Evolutionary conservation across 2,113 vertebrate species (phyloP), one percentile per base, ranked within the genome.

Genomic region (Triplophysa rosa): DNA sequence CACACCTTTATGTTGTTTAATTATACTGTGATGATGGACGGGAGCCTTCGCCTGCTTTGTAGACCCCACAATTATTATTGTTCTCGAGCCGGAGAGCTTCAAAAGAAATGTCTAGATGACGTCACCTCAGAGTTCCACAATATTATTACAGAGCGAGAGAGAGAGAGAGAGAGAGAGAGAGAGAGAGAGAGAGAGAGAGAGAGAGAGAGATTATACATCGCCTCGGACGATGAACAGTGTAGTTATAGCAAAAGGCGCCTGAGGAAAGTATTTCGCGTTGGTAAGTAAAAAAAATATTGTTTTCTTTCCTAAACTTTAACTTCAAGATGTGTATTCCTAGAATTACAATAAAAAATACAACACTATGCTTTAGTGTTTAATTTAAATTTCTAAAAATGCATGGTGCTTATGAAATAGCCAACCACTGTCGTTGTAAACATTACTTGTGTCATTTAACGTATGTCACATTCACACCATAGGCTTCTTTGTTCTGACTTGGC

Each of bases 71-170:
- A 74, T 63, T 26, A 74, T 63, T 52, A 67, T 69, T 66, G 78
- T 76, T 72, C 49, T 9, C 59, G 45, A 82, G 47, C 58, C 21
- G 67, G 14, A 63, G 67, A 40, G 71, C 24, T 73, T 82, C 85
- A 80, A 67, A 83, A 52, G 84, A 87, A 84, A 86, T 86, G 88
- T 87, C 87, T 83, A 24, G 14, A 81, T 92, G 92, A 92, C 91
- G 90, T 90, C 85, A 80, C 59, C 37, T 65, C 81, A 69, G 73
- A 62, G 47, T 49, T 73, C 49, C 68, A 79, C 62, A 83, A 81
- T 66, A 65, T 80, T 80, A 80, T 77, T 75, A 74, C 77, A 68
- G 56, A 67, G 69, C 47, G 58, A 67, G 72, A 67, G 80, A 77
- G 72, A 21, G 40, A 61, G 79, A 68, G 62, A 54, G 45, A 66